Conservation (phyloP, 2,113 vertebrate genomes). For the Stictonetta naevosa region DNA sequence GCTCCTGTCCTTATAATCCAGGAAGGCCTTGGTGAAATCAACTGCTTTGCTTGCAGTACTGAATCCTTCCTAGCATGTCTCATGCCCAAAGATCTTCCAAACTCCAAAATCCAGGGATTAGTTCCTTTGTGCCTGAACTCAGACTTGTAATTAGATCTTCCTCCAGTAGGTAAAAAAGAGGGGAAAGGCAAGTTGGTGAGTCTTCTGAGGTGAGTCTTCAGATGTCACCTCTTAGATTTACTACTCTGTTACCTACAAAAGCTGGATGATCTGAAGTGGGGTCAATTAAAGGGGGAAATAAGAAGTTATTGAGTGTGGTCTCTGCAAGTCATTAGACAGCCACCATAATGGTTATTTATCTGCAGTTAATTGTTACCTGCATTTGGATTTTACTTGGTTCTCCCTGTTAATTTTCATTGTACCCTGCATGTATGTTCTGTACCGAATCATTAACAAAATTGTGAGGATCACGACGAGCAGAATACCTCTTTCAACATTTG, state of each 20-base stretch:
- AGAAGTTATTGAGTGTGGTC: conserved; percentile 41
- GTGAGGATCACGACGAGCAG: not conserved
- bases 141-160: conserved; percentile 54
- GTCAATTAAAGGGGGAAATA: conserved; percentile 48
- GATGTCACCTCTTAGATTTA: conserved; percentile 58
- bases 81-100: not conserved
- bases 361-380: conserved; percentile 66
- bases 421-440: not conserved
- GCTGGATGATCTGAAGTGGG: conserved; percentile 1
- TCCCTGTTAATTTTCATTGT: not conserved
- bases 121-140: conserved; percentile 44
- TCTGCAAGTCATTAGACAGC: conserved; percentile 37
- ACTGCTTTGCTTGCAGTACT: not conserved
- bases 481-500: not conserved
- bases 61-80: not conserved
- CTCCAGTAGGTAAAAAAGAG: conserved; percentile 59
- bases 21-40: not conserved
- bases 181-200: conserved; percentile 53
- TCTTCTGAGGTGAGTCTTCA: too few species aligned
- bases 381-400: not conserved
- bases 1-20: not conserved
- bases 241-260: conserved; percentile 62
- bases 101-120: not conserved
- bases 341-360: conserved; percentile 61
- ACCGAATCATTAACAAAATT: not conserved